A percentile compares a stretch with the other conserved stretches of the same genome.
phyloP scores from a whole-genome alignment of 2,797 vertebrate genomes.

The Acipenser oxyrinchus region DNA sequence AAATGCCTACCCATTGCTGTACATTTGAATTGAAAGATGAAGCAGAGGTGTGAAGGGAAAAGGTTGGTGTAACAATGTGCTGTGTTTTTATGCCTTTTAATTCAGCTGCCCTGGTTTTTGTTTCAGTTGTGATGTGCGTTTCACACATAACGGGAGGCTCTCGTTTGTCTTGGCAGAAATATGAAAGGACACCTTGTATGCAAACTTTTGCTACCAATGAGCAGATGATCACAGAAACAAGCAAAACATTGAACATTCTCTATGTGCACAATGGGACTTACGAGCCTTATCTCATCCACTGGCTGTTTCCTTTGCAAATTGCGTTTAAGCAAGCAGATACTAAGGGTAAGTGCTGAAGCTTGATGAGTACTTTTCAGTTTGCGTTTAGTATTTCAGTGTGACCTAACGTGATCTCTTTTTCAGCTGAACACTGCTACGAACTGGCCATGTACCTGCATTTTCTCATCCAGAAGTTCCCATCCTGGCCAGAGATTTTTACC shows the following conservation, averaged over 20 bases:
- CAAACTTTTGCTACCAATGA: constrained; percentile 26
- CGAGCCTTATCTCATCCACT: constrained; percentile 29
- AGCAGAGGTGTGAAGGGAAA: too few species aligned
- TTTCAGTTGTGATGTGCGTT: not conserved
- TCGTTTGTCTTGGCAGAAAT: constrained; percentile 24
- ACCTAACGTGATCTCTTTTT: constrained; percentile 7
- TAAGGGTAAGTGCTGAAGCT: not conserved
- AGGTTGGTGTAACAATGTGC: too few species aligned
- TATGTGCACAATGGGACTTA: constrained; percentile 31
- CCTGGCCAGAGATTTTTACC: constrained; percentile 26
- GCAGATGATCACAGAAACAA: constrained; percentile 27
- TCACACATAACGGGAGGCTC: too few species aligned
- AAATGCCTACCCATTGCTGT: too few species aligned
- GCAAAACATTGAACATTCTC: constrained; percentile 30
- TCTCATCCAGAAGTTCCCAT: constrained; percentile 27
- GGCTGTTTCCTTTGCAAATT: constrained; percentile 35
- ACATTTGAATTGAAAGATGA: too few species aligned
- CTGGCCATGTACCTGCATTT: constrained; percentile 35
- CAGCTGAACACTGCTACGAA: constrained; percentile 34
- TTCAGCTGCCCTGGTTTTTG: not conserved
- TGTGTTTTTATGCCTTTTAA: too few species aligned
- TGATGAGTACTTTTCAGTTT: not conserved
- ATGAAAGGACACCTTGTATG: constrained; percentile 27
- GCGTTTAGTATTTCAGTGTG: not conserved
- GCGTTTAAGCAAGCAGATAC: constrained; percentile 19